Evolutionary conservation across 37 sponge, comb jelly and placozoan genomes (phyloP), one percentile per base, ranked within the genome.

Genomic region (Geodia barretti): DNA sequence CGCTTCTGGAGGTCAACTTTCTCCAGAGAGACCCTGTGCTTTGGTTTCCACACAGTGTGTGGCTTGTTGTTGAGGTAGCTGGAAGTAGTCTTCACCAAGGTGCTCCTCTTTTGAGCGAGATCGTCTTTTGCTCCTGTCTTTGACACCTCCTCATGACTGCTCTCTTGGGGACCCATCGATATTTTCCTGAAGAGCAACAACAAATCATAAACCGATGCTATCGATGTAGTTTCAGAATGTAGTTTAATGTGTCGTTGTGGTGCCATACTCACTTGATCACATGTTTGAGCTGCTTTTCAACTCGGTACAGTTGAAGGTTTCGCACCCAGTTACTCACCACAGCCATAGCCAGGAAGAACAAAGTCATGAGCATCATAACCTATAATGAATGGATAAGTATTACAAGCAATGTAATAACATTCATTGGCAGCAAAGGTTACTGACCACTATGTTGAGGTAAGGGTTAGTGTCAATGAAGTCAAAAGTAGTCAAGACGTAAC

Each of bases 391-490:
- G 35, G 24, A 58, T 5, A 34, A 23, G 5, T 7, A 36, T 17
- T 47, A 36, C 21, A 70, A 9, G 36, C 9, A 3, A 31, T 29
- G 24, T 3, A 17, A 32, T 30, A 32, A 7, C 33, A 36, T 21
- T 77, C 47, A 86, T 35, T 7, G 8, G 21, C 62, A 34, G 2
- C 25, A 21, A 17, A 17, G 14, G 11, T 47, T 47, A 69, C 84
- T 69, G 33, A 93, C 94, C 41, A 73, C 35, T 9, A 95, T 65
- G 62, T 95, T 76, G 3, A 86, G 42, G 80, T 77, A 92, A 11
- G 54, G 54, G 54, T 47, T 47, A 14, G 14, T 47, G 14, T 47
- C 54, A 14, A 14, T 47, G 14, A 47, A 47, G 14, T 47, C 14
- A 47, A 47, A 47, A 47, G 54, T 14, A 47, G 7, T 14, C 14